A percentile compares a stretch with the other conserved stretches of the same genome.
Evolutionary conservation across 2,888 invertebrate genomes (phyloP).

Genomic region (Watsonalla cultraria): DNA sequence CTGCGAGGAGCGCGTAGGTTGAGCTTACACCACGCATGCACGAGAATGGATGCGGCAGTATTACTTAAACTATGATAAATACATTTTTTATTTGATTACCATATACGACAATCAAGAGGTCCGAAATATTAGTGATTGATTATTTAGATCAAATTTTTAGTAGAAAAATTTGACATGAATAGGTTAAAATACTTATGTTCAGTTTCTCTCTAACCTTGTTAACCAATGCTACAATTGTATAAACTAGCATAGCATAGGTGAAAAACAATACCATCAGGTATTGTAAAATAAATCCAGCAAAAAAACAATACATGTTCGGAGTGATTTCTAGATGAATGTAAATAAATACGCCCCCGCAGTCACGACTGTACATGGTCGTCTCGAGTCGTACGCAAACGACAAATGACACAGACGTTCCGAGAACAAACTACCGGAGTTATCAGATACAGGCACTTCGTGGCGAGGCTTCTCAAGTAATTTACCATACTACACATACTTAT

Average conservation of each 20-base stretch:
- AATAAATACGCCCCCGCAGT: conserved; percentile 54
- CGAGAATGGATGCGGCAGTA: conserved; percentile 2
- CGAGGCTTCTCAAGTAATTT: conserved; percentile 33
- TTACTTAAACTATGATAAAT: no score
- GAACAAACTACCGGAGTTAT: conserved; percentile 73
- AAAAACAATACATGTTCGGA: conserved; percentile 7
- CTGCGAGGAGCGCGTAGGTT: conserved; percentile 44
- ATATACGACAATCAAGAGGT: no score
- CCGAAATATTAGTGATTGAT: no score
- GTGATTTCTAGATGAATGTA: conserved; percentile 29
- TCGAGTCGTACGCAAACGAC: conserved; percentile 51
- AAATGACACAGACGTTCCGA: conserved; percentile 59
- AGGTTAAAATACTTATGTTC: no score
- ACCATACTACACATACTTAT: conserved; percentile 24
- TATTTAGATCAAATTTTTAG: no score
- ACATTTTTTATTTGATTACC: no score
- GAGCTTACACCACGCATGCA: conserved; percentile 27
- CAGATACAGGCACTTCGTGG: conserved; percentile 71
- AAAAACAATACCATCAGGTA: neutral
- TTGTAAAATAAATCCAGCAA: neutral
- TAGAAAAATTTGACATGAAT: no score
- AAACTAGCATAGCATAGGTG: no score
- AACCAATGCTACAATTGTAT: no score
- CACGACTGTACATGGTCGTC: conserved; percentile 38
- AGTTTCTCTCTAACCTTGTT: no score